Conservation (phyloP, 2,797 vertebrate genomes). For the Danio jaintianensis region DNA sequence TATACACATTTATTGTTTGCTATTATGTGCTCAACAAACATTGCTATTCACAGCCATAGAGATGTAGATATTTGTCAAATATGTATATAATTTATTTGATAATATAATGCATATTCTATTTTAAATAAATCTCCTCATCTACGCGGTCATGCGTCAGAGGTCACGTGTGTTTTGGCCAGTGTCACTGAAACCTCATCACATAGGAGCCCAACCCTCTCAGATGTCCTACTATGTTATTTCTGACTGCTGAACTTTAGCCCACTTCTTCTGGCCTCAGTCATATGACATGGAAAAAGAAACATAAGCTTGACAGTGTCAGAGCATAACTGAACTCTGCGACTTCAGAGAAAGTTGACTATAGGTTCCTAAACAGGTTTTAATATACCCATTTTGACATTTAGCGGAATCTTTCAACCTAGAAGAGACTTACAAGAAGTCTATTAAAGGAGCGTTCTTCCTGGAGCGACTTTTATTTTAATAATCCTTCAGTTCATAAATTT, state of each 20-base stretch:
- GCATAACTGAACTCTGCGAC: constrained; percentile 1
- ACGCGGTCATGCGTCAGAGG: not conserved
- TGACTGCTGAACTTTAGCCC: constrained; percentile 81
- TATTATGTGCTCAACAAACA: not conserved
- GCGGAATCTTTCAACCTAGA: not conserved
- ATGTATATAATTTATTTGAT: not conserved
- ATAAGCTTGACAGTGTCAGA: constrained; percentile 53
- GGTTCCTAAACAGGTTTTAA: not conserved
- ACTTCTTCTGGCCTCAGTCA: constrained; percentile 76
- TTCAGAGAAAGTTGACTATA: constrained; percentile 3
- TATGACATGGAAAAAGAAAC: constrained; percentile 83
- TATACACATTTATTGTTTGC: not conserved
- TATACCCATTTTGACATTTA: not conserved
- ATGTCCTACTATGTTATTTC: constrained; percentile 73
- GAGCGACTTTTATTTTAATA: not conserved
- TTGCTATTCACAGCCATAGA: not conserved
- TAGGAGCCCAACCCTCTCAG: constrained; percentile 57
- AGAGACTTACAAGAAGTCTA: not conserved
- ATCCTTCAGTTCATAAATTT: not conserved
- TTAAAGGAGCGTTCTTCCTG: not conserved
- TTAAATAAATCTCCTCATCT: not conserved
- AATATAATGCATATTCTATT: not conserved
- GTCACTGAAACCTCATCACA: constrained; percentile 56
- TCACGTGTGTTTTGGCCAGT: constrained; percentile 75
- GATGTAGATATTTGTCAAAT: not conserved